A percentile compares a stretch with the other conserved stretches of the same genome.
phyloP scores from a whole-genome alignment of 2,888 invertebrate genomes.

The Pharmacophagus antenor region DNA sequence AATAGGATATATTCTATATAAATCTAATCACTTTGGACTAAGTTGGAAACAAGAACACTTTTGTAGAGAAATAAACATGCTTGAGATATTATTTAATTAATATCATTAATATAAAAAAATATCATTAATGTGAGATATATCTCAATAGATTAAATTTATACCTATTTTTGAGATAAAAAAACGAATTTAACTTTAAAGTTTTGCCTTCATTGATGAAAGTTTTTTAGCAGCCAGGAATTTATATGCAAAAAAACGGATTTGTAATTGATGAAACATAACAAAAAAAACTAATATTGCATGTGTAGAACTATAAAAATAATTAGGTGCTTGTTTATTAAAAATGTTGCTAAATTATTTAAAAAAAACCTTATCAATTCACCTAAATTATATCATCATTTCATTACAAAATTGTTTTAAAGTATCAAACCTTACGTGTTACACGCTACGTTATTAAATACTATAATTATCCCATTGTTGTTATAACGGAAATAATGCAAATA shows the following conservation, averaged over 20 bases:
- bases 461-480: neutral
- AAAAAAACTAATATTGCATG: too few relatives aligned
- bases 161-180: too few relatives aligned
- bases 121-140: neutral
- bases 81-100: neutral
- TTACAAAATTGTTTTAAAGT: neutral
- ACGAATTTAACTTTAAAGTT: too few relatives aligned
- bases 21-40: constrained; percentile 30
- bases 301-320: too few relatives aligned
- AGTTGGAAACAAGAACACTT: neutral
- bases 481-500: neutral
- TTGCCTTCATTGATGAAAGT: too few relatives aligned
- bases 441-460: neutral
- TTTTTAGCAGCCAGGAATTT: too few relatives aligned
- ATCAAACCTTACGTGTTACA: neutral
- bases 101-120: neutral
- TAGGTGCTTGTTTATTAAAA: neutral
- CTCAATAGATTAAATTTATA: neutral
- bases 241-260: too few relatives aligned
- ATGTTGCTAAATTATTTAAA: neutral
- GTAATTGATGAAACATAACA: too few relatives aligned
- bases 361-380: neutral
- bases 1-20: constrained; percentile 46
- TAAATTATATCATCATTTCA: neutral
- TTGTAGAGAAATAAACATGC: neutral